These are phyloP conservation scores for Ceuthmochares aereus DNA, from an alignment of 2,113 vertebrate species.

Conservation along the genomic window DNA sequence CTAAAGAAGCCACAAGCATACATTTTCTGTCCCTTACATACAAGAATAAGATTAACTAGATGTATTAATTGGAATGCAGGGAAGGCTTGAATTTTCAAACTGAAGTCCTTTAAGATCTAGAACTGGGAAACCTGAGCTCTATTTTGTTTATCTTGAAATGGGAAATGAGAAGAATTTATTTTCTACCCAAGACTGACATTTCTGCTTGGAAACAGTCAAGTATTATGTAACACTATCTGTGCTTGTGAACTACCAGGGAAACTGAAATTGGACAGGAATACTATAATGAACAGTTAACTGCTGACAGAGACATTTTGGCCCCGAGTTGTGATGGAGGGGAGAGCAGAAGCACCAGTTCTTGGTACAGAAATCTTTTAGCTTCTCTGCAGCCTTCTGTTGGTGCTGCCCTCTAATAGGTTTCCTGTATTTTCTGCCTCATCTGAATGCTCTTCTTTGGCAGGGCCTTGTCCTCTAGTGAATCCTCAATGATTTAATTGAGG, in stretches of 20 bases:
- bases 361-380: neutral
- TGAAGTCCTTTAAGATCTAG: neutral
- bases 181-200: neutral
- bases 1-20: neutral
- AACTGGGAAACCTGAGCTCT: neutral
- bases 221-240: neutral
- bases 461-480: neutral
- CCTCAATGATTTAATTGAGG: neutral
- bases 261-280: neutral
- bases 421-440: neutral
- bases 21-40: neutral
- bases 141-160: neutral
- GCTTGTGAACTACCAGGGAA: neutral
- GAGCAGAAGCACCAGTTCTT: rapidly evolving
- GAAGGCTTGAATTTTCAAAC: neutral
- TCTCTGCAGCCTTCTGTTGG: too few species aligned
- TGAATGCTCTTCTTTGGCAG: neutral
- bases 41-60: neutral
- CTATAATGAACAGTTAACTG: neutral
- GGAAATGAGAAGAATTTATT: neutral
- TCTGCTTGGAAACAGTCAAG: neutral
- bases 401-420: neutral
- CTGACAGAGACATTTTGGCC: neutral
- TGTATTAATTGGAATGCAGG: neutral
- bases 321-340: rapidly evolving